Evolutionary conservation across 2,797 vertebrate genomes (phyloP), one percentile per base, ranked within the genome.

Genomic region (Gymnothorax reevesii): DNA sequence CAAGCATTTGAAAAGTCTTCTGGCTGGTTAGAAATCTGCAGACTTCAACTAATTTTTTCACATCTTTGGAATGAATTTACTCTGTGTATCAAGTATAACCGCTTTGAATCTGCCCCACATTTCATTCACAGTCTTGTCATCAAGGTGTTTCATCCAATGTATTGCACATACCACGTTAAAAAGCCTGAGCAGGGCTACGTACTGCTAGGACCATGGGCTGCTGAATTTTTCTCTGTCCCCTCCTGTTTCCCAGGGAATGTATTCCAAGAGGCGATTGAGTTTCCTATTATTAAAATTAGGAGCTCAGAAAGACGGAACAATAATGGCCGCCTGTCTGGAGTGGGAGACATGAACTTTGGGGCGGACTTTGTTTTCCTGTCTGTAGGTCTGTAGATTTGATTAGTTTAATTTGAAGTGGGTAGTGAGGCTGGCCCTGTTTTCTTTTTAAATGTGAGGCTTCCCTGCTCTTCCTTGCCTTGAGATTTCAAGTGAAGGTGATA

Each of bases 251-350:
- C 84, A 87, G 95, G 95, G 88, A 93, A 96, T 92, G 88, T 89
- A 89, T 89, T 90, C 87, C 15, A 55, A 90, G 87, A 88, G 87
- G 89, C 88, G 93, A 95, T 94, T 94, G 92, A 93, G 92, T 95
- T 96, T 95, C 92, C 89, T 92, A 91, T 94, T 92, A 94, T 93
- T 94, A 93, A 94, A 94, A 94, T 92, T 92, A 94, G 89, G 92
- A 90, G 89, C 83, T 89, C 89, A 4, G 89, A 94, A 90, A 92
- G 91, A 89, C 91, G 88, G 85, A 86, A 88, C 90, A 91, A 92
- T 92, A 94, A 94, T 94, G 92, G 90, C 60, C 25, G 86, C 87
- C 89, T 92, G 82, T 90, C 86, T 66, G 12, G 83, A 42, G 42
- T 75, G 13, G 6, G 83, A 25, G 55, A 84, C 27, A 12, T 79